These are phyloP conservation scores for Epinotia ramella DNA, from an alignment of 2,888 invertebrate genomes.

Conservation along the genomic window DNA sequence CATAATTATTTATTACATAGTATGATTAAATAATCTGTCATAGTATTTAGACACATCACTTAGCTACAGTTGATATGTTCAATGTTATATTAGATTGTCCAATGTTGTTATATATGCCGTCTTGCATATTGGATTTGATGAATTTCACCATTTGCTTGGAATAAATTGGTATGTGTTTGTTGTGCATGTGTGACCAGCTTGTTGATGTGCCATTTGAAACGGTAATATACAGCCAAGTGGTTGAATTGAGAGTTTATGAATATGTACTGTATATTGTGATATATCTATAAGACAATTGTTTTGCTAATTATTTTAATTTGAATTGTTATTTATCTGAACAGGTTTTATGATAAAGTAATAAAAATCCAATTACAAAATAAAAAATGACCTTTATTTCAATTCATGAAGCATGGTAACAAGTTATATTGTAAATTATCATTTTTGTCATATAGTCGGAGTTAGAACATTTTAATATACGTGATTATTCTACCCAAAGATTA, in stretches of 20 bases:
- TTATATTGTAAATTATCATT: constrained; percentile 81
- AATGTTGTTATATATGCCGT: background rate
- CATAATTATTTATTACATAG: background rate
- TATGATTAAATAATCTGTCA: background rate
- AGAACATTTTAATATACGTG: constrained; percentile 79
- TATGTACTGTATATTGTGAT: constrained; percentile 6
- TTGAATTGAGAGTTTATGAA: background rate
- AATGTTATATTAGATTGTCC: background rate
- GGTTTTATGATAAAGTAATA: constrained; percentile 53
- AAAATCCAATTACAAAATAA: constrained; percentile 80
- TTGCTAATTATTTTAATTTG: constrained; percentile 9
- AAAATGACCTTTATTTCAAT: constrained; percentile 84
- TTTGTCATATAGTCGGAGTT: constrained; percentile 75
- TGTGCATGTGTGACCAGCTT: constrained; percentile 16
- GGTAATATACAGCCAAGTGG: constrained; percentile 1
- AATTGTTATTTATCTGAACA: constrained; percentile 21
- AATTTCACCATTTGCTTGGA: background rate
- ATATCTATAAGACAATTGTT: constrained; percentile 12
- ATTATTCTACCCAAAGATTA: constrained; percentile 81
- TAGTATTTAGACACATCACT: background rate
- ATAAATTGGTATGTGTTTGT: background rate
- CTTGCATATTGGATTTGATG: background rate
- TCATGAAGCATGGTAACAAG: constrained; percentile 85
- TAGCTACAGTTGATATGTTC: background rate
- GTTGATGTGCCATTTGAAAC: background rate